Conservation (phyloP, 35 echinoderm and acorn worm species). For the Anneissia japonica region DNA sequence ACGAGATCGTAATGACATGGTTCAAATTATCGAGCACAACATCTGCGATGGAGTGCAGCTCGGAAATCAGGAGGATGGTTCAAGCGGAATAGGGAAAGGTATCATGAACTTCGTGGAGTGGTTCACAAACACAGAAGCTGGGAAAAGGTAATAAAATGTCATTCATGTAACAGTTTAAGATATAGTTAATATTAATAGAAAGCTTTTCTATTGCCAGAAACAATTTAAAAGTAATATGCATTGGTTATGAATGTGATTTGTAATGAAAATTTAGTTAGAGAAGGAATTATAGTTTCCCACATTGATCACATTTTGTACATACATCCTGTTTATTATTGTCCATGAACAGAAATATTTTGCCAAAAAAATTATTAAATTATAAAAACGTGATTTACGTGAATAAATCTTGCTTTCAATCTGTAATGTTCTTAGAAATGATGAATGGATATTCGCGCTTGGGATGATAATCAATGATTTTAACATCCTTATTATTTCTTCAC, state of each 20-base stretch:
- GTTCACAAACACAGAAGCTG: constrained; percentile 89
- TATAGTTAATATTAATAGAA: too few relatives aligned
- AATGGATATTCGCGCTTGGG: neutral
- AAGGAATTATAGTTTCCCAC: too few relatives aligned
- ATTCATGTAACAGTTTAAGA: neutral
- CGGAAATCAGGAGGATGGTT: constrained; percentile 80
- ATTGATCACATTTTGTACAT: too few relatives aligned
- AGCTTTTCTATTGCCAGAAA: too few relatives aligned
- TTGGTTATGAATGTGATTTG: too few relatives aligned
- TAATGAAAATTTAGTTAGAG: too few relatives aligned
- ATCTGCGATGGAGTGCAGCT: constrained; percentile 67
- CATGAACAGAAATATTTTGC: too few relatives aligned
- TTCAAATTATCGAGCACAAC: constrained; percentile 92
- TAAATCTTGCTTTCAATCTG: too few relatives aligned
- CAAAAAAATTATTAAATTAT: too few relatives aligned
- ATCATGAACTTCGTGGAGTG: constrained; percentile 92
- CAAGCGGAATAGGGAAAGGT: constrained; percentile 76
- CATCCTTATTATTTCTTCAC: neutral
- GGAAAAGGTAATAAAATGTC: constrained; percentile 42
- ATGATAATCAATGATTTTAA: neutral
- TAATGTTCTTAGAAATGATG: neutral
- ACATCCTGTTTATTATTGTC: too few relatives aligned
- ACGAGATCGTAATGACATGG: constrained; percentile 46
- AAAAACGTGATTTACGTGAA: too few relatives aligned
- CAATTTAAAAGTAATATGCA: too few relatives aligned